Conservation (phyloP, 1,140 invertebrate species). For the Pogonognathellus flavescens region DNA sequence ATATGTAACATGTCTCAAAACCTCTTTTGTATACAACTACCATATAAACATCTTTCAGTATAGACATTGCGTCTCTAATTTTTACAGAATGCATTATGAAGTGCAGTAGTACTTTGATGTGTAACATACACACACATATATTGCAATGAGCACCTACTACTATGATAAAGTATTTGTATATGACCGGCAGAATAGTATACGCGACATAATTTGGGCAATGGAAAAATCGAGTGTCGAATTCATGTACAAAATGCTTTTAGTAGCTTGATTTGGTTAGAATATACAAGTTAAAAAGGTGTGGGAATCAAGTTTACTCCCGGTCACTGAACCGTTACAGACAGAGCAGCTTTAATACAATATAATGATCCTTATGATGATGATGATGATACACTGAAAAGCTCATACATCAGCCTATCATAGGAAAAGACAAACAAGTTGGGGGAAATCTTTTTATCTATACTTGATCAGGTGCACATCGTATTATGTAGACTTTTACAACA, state of each 20-base stretch:
- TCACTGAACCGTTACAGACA: conserved; percentile 30
- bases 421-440: conserved; percentile 17
- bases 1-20: too few relatives aligned
- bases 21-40: too few relatives aligned
- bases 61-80: too few relatives aligned
- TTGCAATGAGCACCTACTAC: too few relatives aligned
- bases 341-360: neutral
- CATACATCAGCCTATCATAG: conserved; percentile 15
- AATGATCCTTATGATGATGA: neutral
- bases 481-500: too few relatives aligned
- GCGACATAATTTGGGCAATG: neutral
- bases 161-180: too few relatives aligned
- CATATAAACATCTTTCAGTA: too few relatives aligned
- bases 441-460: neutral
- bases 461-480: too few relatives aligned
- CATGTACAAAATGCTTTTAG: neutral
- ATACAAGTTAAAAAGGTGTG: conserved; percentile 40
- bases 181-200: too few relatives aligned
- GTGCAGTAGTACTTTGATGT: too few relatives aligned
- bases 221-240: neutral
- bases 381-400: conserved; percentile 7
- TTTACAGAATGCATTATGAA: too few relatives aligned
- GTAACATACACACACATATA: too few relatives aligned
- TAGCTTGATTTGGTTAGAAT: neutral
- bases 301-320: conserved; percentile 49